phyloP scores from a whole-genome alignment of 2,797 vertebrate genomes.

The Rhynchotus rufescens region DNA sequence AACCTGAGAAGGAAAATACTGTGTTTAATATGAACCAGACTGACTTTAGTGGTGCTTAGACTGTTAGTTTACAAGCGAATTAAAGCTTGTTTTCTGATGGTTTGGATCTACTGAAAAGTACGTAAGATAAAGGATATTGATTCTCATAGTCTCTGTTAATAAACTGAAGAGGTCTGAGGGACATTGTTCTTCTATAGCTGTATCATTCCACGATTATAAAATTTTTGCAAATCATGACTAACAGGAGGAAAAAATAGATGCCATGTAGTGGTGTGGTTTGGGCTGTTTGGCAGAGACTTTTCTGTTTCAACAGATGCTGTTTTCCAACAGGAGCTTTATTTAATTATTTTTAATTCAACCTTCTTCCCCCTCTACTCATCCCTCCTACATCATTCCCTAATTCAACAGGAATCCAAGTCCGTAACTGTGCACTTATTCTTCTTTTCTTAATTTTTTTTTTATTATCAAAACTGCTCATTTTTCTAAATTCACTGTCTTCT shows the following conservation, averaged over 20 bases:
- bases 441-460: background rate
- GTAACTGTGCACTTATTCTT: slow-evolving; percentile 44
- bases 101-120: slow-evolving; percentile 19
- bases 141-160: background rate
- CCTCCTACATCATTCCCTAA: background rate
- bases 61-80: background rate
- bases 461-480: slow-evolving; percentile 1
- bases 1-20: background rate
- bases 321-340: slow-evolving; percentile 59
- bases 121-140: background rate
- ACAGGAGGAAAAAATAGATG: slow-evolving; percentile 32
- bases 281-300: slow-evolving; percentile 66
- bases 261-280: slow-evolving; percentile 54
- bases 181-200: slow-evolving; percentile 60
- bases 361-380: background rate
- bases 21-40: background rate
- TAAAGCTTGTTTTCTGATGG: slow-evolving; percentile 16
- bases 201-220: slow-evolving; percentile 43
- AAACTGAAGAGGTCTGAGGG: background rate
- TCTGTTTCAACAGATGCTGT: slow-evolving; percentile 74
- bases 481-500: background rate
- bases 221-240: slow-evolving; percentile 60
- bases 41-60: background rate
- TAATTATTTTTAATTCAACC: slow-evolving; percentile 13
- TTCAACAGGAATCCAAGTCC: slow-evolving; percentile 35